Conservation (phyloP, 1,140 invertebrate genomes). For the Heliconius himera region DNA sequence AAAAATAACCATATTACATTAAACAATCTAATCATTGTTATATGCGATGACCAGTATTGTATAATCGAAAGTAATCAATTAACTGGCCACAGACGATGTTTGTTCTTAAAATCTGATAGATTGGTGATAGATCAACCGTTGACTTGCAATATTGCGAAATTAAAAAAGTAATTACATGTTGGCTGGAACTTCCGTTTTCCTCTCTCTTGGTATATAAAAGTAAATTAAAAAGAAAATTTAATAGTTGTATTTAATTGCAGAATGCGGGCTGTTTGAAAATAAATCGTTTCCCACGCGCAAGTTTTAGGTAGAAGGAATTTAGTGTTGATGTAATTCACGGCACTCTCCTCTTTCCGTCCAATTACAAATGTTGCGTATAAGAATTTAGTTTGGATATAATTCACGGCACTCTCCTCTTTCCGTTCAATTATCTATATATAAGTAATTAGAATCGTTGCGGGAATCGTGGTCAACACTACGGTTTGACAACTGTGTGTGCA, state of each 20-base stretch:
- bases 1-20: neutral
- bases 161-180: slow-evolving; percentile 6
- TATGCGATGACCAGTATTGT: neutral
- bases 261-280: neutral
- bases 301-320: neutral
- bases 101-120: slow-evolving; percentile 21
- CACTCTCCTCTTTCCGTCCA: neutral
- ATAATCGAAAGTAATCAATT: slow-evolving; percentile 19
- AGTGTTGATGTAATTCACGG: neutral
- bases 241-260: neutral
- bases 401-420: neutral
- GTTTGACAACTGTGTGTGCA: no score
- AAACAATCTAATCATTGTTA: slow-evolving; percentile 6
- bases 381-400: neutral
- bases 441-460: no score
- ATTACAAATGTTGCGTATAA: neutral
- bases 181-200: neutral
- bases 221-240: slow-evolving; percentile 8
- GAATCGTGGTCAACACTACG: no score
- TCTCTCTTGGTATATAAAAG: neutral
- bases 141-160: slow-evolving; percentile 2
- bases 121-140: neutral
- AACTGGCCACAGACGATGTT: slow-evolving; percentile 15
- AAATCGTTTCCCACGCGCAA: neutral
- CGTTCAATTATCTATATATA: no score